Conservation (phyloP, 1,140 invertebrate species). For the Drosophila eugracilis region DNA sequence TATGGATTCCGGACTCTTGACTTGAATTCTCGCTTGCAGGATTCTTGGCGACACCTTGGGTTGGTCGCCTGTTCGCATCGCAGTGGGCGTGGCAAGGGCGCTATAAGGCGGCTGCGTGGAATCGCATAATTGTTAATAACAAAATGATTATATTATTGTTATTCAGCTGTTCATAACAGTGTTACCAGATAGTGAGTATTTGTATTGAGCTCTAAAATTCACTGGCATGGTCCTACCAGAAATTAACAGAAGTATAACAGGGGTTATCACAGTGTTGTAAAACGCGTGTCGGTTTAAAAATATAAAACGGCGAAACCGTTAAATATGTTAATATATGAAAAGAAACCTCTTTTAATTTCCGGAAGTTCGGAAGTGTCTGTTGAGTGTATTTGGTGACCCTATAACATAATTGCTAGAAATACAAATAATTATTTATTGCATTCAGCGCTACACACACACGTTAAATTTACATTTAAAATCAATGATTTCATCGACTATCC, state of each 20-base stretch:
- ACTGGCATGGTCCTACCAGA: too few species aligned
- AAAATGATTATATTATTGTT: conserved; percentile 29
- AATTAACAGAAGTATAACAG: too few species aligned
- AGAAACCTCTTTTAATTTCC: too few species aligned
- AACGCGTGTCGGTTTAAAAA: too few species aligned
- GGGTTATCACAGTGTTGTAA: too few species aligned
- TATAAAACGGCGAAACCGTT: background rate
- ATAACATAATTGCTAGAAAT: too few species aligned
- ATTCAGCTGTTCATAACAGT: conserved; percentile 25
- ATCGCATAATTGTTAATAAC: conserved; percentile 42
- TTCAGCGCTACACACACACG: background rate
- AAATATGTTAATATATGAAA: too few species aligned
- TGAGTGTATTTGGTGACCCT: too few species aligned
- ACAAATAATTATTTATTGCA: background rate
- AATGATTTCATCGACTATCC: too few species aligned
- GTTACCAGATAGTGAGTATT: too few species aligned
- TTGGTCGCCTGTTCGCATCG: conserved; percentile 21
- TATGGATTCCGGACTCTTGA: conserved; percentile 6
- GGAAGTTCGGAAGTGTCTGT: too few species aligned
- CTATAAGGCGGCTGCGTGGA: conserved; percentile 25
- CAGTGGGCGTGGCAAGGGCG: conserved; percentile 16
- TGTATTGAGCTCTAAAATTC: too few species aligned
- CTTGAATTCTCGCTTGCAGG: conserved; percentile 9
- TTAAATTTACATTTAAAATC: background rate
- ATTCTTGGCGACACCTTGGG: conserved; percentile 12